Evolutionary conservation across 1,140 invertebrate species (phyloP), one percentile per base, ranked within the genome.

Genomic region (Diabrotica virgifera): DNA sequence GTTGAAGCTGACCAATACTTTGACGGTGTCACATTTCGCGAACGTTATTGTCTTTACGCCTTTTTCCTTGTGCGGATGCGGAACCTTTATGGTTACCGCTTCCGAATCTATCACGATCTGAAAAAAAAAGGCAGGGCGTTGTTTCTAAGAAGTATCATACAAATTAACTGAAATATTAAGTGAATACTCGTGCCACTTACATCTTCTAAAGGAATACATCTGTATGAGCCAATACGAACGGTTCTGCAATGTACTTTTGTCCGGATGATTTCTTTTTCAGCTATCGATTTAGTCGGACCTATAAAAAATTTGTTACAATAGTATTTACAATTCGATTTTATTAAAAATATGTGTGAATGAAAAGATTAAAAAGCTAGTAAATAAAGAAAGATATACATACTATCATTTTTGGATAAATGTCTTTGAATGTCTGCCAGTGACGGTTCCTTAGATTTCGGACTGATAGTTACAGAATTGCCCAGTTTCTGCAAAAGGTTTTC

Each of bases 181-280:
- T 10, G 6, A 46, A 10, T 46, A n/a, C 8, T 5, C 4, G 40
- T 13, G 24, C 12, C 12, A 76, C 73, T 73, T 78, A 90, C 84
- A 78, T 85, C 84, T 72, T 90, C 88, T 58, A 79, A 82, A 46
- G 90, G 87, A 68, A 85, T 78, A 76, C 87, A 91, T 81, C 87
- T 89, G 73, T 90, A 90, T 5, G 90, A 90, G 55, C 90, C 90
- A 76, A 93, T 89, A 69, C 90, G 83, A 66, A 92, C 85, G n/a
- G 89, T 90, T 64, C 89, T 81, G 78, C 90, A 93, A 7, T 81
- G 79, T 7, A 70, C 12, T 12, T 36, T 38, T 9, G 67, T 59
- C 54, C 57, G 64, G 2, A 64, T 9, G 10, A 60, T 3, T 7
- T 36, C 35, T 12, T 35, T 35, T 51, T 60, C 46, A 8, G 14